These are phyloP conservation scores for Parasteatoda lunata DNA, from an alignment of 2,888 invertebrate species.

Conservation along the genomic window DNA sequence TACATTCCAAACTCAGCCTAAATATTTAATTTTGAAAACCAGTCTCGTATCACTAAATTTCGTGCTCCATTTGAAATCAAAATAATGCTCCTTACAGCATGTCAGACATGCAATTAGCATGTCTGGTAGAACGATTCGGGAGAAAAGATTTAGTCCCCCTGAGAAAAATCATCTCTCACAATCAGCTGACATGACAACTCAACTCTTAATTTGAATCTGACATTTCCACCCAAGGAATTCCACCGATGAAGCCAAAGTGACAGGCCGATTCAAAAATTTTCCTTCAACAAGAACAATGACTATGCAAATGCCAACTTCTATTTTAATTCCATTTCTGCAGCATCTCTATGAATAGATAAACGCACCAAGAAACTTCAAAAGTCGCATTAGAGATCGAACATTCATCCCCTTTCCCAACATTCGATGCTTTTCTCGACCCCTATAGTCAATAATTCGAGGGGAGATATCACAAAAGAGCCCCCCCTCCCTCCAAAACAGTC, in stretches of 20 bases:
- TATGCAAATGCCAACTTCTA: conserved; percentile 26
- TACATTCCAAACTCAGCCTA: too few relatives aligned
- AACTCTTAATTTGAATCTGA: neutral
- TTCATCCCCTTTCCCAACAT: neutral
- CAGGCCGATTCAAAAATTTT: conserved; percentile 39
- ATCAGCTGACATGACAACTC: conserved; percentile 7
- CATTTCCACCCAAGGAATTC: neutral
- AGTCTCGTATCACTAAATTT: too few relatives aligned
- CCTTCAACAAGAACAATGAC: conserved; percentile 15
- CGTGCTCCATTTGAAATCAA: too few relatives aligned
- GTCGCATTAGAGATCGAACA: conserved; percentile 23
- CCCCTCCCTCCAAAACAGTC: neutral
- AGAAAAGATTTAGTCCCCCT: neutral
- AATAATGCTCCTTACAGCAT: too few relatives aligned
- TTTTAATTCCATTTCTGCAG: neutral
- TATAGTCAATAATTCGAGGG: neutral
- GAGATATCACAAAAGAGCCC: neutral
- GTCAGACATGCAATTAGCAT: conserved; percentile 31
- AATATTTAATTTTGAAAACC: too few relatives aligned
- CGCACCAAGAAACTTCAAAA: conserved; percentile 42
- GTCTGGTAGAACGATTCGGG: neutral
- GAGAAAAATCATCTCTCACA: conserved; percentile 23
- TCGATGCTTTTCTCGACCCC: neutral
- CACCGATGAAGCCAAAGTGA: conserved; percentile 12
- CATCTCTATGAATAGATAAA: conserved; percentile 27